Base-by-base conservation (phyloP, 2,113 vertebrate genomes). In the Calypte anna region DNA sequence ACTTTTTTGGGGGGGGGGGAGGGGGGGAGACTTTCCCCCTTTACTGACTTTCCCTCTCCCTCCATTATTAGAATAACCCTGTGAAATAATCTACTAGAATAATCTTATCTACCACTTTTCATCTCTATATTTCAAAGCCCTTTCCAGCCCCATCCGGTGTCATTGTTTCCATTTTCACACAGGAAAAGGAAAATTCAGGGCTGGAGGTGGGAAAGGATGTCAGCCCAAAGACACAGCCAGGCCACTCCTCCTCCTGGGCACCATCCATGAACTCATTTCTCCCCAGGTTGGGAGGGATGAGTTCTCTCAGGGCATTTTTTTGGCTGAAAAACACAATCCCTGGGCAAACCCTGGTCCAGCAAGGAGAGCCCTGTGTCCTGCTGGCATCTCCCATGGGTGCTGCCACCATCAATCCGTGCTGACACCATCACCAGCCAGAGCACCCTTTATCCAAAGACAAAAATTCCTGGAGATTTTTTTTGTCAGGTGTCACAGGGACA, bases 141-240 rank as follows among this genome's bases (percentile, higher is more conserved):
- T 77, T 82, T 58, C 63, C 75, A 79, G 4, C 55, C 63, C 33
- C 4, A 4, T 55, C 57, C 4, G 4, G n/a, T 20, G 14, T 51
- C 25, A 46, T 68, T 75, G 48, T 93, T 93, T 82, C 88, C 75
- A 82, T 95, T 96, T 73, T 73, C 64, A 82, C 78, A 36, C 20
- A 33, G 84, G 64, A 86, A 28, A 27, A 54, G 74, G 78, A 76
- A 79, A 91, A 70, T 19, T 40, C 64, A 66, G 59, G 75, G 11
- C 2, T 70, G 80, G 76, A 57, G 63, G 4, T 36, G 73, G 81
- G 84, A 78, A 84, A 55, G 57, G 90, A n/a, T 81, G 59, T 63
- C 55, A 63, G 38, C 31, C 57, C 59, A 40, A 44, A 93, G 72
- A 27, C 12, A 1, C 24, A 62, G 55, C 72, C 76, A 82, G 67